Evolutionary conservation across 2,888 invertebrate genomes (phyloP), one percentile per base, ranked within the genome.

Genomic region (Pheosia gnoma): DNA sequence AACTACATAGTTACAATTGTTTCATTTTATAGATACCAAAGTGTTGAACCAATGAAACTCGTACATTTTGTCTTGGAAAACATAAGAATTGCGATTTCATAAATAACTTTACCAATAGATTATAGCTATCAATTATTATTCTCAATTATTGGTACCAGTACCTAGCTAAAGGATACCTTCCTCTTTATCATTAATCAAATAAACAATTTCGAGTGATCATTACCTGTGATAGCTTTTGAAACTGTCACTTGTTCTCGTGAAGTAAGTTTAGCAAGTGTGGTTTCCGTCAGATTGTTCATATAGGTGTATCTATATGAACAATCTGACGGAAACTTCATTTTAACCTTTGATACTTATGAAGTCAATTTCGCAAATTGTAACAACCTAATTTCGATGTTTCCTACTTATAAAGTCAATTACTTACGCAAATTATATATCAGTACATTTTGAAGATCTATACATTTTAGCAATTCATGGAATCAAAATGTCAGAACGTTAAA

Each of bases 161-260:
- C 49, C 47, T 25, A 25, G 25, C 59, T 58, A 61, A 62, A 58
- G 59, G 69, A 65, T 61, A 64, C 57, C 54, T 59, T 13, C 57
- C 56, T 39, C 43, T 57, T 36, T 59, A 72, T 79, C 78, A 86
- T 88, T 86, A 86, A 85, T 86, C 81, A 82, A 81, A 62, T 68
- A 74, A 83, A 83, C 85, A 79, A 81, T 85, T 84, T 78, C 67
- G 49, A 79, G 81, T 76, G 74, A 74, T 71, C 74, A 68, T 83
- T 84, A 83, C 83, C 80, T 82, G 70, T 68, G 80, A 73, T 79
- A 82, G 82, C 82, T 84, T 82, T 83, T 79, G 80, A 80, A 86
- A 87, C 83, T 85, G 80, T 81, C 83, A 85, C 84, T 84, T 85
- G 83, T 85, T 84, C 79, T 75, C 72, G 73, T 79, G 71, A 75